Percentiles rank a stretch among this genome's conserved stretches.
These are phyloP conservation scores for Listrodromus nycthemerus DNA, from an alignment of 2,888 invertebrate species.

Conservation along the genomic window DNA sequence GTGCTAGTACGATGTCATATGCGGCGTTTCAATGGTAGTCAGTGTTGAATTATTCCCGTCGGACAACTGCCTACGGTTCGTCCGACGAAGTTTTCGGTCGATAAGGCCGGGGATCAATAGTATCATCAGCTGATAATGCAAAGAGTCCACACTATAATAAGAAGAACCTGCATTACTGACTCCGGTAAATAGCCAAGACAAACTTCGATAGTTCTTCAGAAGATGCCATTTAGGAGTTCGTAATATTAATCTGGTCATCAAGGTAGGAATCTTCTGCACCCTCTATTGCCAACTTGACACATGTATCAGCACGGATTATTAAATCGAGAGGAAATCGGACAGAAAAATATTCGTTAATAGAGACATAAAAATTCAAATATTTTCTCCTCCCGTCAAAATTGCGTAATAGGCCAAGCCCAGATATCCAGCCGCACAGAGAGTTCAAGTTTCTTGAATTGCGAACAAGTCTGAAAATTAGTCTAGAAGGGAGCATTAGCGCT, in stretches of 20 bases:
- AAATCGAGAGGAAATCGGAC: neutral
- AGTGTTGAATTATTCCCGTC: neutral
- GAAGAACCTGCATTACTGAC: neutral
- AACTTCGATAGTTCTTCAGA: neutral
- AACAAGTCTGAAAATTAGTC: conserved; percentile 48
- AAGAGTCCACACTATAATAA: neutral
- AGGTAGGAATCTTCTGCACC: neutral
- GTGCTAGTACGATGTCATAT: conserved; percentile 6
- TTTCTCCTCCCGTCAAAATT: too few relatives aligned
- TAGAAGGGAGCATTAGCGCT: conserved; percentile 57
- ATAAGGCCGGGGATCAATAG: neutral
- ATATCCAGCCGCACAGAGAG: neutral
- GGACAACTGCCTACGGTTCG: neutral
- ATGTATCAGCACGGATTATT: neutral
- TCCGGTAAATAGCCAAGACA: neutral
- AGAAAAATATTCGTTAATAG: neutral
- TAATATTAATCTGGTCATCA: neutral
- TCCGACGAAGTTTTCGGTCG: neutral
- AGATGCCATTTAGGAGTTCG: neutral
- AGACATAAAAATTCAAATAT: neutral
- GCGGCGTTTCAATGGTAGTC: conserved; percentile 1
- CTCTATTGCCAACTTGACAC: neutral
- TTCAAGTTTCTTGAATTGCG: conserved; percentile 46
- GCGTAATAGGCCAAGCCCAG: neutral
- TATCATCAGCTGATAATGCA: neutral